Evolutionary conservation across 37 sponge, comb jelly and placozoan species (phyloP).

Genomic region (Diacarnus erythraeanus): DNA sequence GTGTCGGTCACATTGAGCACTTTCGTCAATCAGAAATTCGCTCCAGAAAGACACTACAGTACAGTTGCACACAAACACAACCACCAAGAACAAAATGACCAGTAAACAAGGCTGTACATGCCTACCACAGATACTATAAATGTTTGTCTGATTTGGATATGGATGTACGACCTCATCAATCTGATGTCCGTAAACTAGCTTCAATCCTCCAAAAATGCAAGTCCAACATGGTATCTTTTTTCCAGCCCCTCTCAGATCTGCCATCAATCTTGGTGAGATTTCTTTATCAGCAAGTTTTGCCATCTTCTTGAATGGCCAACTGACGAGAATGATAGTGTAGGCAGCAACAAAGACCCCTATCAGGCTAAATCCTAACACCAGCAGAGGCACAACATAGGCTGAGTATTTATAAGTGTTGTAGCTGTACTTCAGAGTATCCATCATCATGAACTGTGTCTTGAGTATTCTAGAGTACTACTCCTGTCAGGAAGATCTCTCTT

Average conservation of each 20-base stretch:
- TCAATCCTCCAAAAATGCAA: conserved; percentile 26
- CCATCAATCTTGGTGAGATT: neutral
- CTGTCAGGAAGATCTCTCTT: no score
- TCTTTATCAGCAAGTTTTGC: neutral
- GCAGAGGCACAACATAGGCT: conserved; percentile 2
- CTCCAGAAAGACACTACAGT: conserved; percentile 26
- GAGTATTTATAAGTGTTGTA: conserved; percentile 5
- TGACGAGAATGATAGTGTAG: conserved; percentile 22
- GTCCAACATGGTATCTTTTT: conserved; percentile 39
- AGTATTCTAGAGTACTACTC: neutral
- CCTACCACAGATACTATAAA: conserved; percentile 16
- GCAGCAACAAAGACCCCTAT: conserved; percentile 10
- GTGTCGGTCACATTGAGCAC: neutral
- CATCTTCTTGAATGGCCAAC: conserved; percentile 20
- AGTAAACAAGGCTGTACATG: conserved; percentile 31
- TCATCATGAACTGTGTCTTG: neutral
- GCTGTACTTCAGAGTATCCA: neutral
- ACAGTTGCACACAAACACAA: conserved; percentile 34
- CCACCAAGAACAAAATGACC: conserved; percentile 38
- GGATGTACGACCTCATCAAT: conserved; percentile 1
- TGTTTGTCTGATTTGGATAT: neutral
- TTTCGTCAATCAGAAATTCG: conserved; percentile 19
- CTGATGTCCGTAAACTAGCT: conserved; percentile 26
- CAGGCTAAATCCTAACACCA: neutral
- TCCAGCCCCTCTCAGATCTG: neutral